These are phyloP conservation scores for Spilosoma lubricipeda DNA, from an alignment of 2,888 invertebrate species.

Conservation along the genomic window DNA sequence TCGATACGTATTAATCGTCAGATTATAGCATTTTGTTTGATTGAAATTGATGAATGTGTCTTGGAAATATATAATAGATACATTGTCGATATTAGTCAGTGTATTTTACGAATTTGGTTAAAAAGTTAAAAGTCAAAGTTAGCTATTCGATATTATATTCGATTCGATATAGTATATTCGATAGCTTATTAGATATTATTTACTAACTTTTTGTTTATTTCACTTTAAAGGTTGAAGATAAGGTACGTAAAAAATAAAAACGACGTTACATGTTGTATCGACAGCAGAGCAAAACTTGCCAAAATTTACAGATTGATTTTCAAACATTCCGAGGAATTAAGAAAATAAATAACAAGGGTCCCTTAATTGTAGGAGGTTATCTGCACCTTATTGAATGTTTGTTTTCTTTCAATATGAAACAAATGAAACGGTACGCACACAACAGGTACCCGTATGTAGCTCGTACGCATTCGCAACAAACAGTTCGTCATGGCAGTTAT, in stretches of 20 bases:
- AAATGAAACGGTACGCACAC: conserved; percentile 35
- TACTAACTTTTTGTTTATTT: no score
- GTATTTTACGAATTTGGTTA: neutral
- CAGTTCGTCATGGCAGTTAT: conserved; percentile 40
- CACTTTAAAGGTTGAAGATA: no score
- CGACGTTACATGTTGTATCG: neutral
- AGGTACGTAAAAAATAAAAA: no score
- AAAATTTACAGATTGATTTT: neutral
- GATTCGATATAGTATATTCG: no score
- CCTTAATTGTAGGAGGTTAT: neutral
- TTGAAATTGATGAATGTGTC: neutral
- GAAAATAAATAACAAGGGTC: neutral
- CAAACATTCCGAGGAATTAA: neutral
- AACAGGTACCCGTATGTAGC: conserved; percentile 36
- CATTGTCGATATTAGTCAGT: neutral
- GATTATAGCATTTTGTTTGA: neutral
- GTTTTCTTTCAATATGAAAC: conserved; percentile 24
- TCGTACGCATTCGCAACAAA: conserved; percentile 44
- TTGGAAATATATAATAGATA: neutral
- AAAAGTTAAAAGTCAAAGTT: neutral
- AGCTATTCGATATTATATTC: no score
- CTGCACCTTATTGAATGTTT: neutral
- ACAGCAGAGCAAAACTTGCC: neutral
- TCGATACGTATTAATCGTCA: neutral
- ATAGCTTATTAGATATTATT: no score